These are phyloP conservation scores for Pongo abelii DNA, from an alignment of 2,113 vertebrate species.

Conservation along the genomic window DNA sequence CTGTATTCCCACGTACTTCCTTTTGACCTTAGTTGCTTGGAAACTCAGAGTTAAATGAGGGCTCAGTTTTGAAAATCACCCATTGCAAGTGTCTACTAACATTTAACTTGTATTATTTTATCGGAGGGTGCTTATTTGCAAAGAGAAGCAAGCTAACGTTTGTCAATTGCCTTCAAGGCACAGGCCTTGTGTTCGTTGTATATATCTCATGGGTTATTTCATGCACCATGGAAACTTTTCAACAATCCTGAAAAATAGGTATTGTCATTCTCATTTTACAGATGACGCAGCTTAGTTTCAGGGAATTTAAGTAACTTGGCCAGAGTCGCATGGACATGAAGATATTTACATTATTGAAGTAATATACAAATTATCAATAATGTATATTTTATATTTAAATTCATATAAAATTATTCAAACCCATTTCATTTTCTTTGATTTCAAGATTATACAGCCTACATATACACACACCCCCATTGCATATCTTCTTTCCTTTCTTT, in stretches of 20 bases:
- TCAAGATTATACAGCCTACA: neutral
- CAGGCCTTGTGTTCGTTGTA: neutral
- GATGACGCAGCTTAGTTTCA: neutral
- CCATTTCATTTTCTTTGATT: slow-evolving; percentile 24
- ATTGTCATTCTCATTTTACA: neutral
- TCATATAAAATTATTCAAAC: neutral
- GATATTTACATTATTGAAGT: neutral
- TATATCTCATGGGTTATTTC: neutral
- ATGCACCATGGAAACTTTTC: neutral
- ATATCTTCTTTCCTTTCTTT: neutral
- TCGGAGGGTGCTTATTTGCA: neutral
- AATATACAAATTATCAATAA: neutral
- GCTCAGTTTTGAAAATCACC: slow-evolving; percentile 17
- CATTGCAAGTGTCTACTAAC: neutral
- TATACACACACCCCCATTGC: neutral
- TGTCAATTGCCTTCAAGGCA: neutral
- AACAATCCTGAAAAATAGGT: neutral
- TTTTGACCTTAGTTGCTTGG: slow-evolving; percentile 10
- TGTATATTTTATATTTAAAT: neutral
- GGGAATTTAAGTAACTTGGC: neutral
- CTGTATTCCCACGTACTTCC: neutral
- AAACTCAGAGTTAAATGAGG: slow-evolving; percentile 32
- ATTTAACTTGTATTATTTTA: neutral
- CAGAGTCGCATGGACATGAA: neutral
- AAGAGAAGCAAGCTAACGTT: neutral